These are phyloP conservation scores for Entomobrya multifasciata DNA, from an alignment of 2,888 invertebrate species.

Conservation along the genomic window DNA sequence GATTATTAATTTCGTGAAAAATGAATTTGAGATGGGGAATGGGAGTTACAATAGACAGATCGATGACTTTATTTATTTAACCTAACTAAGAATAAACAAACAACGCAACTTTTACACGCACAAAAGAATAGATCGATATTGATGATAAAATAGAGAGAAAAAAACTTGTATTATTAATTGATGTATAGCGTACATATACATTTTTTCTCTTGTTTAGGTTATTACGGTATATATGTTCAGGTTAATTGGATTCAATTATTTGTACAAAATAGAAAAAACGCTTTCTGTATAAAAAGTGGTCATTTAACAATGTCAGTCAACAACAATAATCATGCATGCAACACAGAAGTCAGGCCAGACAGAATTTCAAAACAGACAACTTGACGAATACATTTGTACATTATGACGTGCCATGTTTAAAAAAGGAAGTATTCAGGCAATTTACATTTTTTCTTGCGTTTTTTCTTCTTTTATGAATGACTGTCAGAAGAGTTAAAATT, in stretches of 20 bases:
- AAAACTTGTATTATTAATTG: constrained; percentile 35
- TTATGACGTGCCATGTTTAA: constrained; percentile 20
- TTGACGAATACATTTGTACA: neutral
- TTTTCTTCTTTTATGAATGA: neutral
- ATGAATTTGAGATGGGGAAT: too few species aligned
- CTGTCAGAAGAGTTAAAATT: constrained; percentile 14
- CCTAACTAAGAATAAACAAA: neutral
- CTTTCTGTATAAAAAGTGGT: neutral
- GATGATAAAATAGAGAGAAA: neutral
- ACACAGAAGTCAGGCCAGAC: too few species aligned
- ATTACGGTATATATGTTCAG: constrained; percentile 24
- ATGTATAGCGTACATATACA: neutral
- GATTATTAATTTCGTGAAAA: neutral
- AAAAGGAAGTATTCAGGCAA: constrained; percentile 54
- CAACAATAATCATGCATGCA: neutral
- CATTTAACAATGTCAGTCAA: neutral
- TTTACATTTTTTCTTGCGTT: constrained; percentile 43
- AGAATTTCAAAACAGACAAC: neutral
- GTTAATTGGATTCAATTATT: constrained; percentile 53
- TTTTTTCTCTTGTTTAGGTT: constrained; percentile 23
- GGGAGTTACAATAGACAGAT: too few species aligned
- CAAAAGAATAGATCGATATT: neutral
- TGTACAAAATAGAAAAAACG: constrained; percentile 13
- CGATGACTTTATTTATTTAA: too few species aligned
- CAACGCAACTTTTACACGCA: neutral